These are phyloP conservation scores for Blastobasis lacticolella DNA, from an alignment of 2,888 invertebrate species.

Conservation along the genomic window DNA sequence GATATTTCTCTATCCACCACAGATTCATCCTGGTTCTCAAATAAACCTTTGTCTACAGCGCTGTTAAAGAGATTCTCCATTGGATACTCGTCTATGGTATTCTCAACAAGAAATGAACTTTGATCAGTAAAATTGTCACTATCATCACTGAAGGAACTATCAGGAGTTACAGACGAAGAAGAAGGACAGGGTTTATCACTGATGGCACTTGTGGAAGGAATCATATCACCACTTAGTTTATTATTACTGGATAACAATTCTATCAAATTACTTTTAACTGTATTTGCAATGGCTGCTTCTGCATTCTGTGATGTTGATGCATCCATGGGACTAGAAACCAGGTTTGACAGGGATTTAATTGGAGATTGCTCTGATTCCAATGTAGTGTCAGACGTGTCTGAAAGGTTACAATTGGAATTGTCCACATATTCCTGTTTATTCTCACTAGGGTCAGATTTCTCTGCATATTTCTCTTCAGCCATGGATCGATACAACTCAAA, in stretches of 20 bases:
- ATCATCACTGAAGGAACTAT: conserved; percentile 63
- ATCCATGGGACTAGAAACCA: conserved; percentile 74
- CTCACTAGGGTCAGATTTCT: conserved; percentile 32
- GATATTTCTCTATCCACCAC: conserved; percentile 69
- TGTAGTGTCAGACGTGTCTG: conserved; percentile 48
- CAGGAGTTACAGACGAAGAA: conserved; percentile 47
- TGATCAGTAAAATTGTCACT: conserved; percentile 64
- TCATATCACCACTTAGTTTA: conserved; percentile 43
- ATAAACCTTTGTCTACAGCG: conserved; percentile 65
- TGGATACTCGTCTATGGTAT: conserved; percentile 66
- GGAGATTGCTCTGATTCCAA: conserved; percentile 70
- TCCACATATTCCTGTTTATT: conserved; percentile 47
- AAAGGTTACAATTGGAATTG: conserved; percentile 43
- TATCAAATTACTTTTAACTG: conserved; percentile 61
- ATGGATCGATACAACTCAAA: conserved; percentile 60
- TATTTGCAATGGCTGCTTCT: conserved; percentile 43
- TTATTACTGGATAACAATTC: conserved; percentile 51
- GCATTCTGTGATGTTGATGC: conserved; percentile 36
- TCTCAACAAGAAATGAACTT: conserved; percentile 65
- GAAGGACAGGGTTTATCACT: conserved; percentile 45
- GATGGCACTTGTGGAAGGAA: conserved; percentile 48
- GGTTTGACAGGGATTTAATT: conserved; percentile 77
- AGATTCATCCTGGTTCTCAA: conserved; percentile 62
- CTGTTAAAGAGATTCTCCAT: conserved; percentile 69
- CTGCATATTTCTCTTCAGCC: conserved; percentile 52